Evolutionary conservation across 2,888 invertebrate genomes (phyloP).

Genomic region (Sesia apiformis): DNA sequence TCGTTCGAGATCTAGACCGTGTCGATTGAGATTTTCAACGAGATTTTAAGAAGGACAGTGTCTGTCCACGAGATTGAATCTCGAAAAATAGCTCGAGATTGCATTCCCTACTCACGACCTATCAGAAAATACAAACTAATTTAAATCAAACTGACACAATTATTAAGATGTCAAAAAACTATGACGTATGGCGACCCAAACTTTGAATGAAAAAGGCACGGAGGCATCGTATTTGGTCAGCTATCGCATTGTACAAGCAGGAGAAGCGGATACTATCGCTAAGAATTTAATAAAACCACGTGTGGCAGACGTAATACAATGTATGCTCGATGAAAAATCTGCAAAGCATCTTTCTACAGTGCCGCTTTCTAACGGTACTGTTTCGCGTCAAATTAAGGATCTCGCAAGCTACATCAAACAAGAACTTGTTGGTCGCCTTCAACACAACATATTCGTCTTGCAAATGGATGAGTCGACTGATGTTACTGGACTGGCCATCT

Average conservation of each 20-base stretch:
- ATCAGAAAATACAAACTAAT: too few relatives aligned
- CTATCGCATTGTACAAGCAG: slow-evolving; percentile 19
- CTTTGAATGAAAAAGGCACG: slow-evolving; percentile 20
- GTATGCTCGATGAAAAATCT: slow-evolving; percentile 23
- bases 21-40: too few relatives aligned
- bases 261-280: slow-evolving; percentile 23
- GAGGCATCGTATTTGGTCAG: slow-evolving; percentile 24
- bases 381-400: slow-evolving; percentile 24
- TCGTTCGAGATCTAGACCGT: too few relatives aligned
- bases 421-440: slow-evolving; percentile 20
- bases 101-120: too few relatives aligned
- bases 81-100: too few relatives aligned
- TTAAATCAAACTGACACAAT: too few relatives aligned
- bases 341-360: slow-evolving; percentile 23
- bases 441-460: slow-evolving; percentile 16
- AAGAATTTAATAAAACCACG: slow-evolving; percentile 18
- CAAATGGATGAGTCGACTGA: slow-evolving; percentile 28
- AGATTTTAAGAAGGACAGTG: too few relatives aligned
- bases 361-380: slow-evolving; percentile 27
- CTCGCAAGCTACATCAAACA: slow-evolving; percentile 20
- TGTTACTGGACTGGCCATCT: too few relatives aligned
- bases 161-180: slow-evolving; percentile 16
- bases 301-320: too few relatives aligned
- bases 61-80: too few relatives aligned
- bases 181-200: slow-evolving; percentile 18